Evolutionary conservation across 2,888 invertebrate genomes (phyloP), one percentile per base, ranked within the genome.

Genomic region (Erynnis tages): DNA sequence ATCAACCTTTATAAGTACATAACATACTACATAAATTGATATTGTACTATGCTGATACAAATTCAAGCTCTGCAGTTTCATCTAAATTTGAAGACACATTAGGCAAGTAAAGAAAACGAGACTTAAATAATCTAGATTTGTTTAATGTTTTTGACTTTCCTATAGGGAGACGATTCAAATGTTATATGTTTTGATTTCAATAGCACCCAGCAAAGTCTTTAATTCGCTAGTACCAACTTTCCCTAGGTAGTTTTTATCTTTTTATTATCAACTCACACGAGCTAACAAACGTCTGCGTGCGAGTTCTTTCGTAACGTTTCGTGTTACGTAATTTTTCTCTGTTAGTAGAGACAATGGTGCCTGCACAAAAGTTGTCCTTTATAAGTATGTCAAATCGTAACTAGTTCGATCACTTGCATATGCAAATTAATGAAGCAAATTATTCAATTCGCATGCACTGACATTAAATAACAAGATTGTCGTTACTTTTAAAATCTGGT

Each of bases 351-450:
- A 83, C 85, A 84, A 85, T 85, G 69, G 81, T 65, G 67, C 61
- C 67, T 69, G 66, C 62, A 71, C 65, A 69, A 68, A 73, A 69
- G 73, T 66, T 82, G 82, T 82, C 84, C 79, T 83, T 79, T 62
- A 68, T 76, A 85, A 76, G 76, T 84, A 66, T 85, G 85, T 82
- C 82, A 80, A 65, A 69, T 60, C 54, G 65, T 59, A 75, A 79
- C 78, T 73, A 69, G 76, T 75, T 73, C 69, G 69, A 71, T 75
- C 62, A 41, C 43, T 48, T 54, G 37, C 44, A 49, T 49, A 50
- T 50, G 50, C 23, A 50, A 50, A 50, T 50, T 13, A 49, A 25
- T 32, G 16, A 16, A 40, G 32, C 23, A 32, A 34, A 48, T 29
- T 8, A 21, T 19, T 27, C 13, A 6, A 3, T n/a, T 47, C 21